Conservation (phyloP, 2,888 invertebrate genomes). For the Phalangium opilio region DNA sequence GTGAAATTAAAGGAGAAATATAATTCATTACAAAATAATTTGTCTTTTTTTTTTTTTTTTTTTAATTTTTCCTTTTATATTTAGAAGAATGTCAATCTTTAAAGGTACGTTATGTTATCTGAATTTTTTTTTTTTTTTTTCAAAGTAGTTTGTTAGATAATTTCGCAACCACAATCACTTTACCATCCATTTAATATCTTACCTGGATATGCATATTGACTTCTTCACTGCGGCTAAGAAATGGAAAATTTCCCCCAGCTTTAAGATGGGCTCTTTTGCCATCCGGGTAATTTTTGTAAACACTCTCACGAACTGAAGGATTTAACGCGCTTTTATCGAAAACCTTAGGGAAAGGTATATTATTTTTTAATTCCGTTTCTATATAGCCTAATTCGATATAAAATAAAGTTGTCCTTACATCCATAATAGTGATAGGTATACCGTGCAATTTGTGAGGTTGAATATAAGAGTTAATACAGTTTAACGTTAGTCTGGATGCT, state of each 20-base stretch:
- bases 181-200: too few relatives aligned
- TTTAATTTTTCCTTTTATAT: too few relatives aligned
- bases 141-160: too few relatives aligned
- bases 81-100: too few relatives aligned
- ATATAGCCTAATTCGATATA: not conserved
- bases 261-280: constrained; percentile 75
- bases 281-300: constrained; percentile 69
- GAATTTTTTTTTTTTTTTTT: too few relatives aligned
- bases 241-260: constrained; percentile 78
- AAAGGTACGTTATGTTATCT: too few relatives aligned
- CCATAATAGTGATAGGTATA: constrained; percentile 63
- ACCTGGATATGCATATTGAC: constrained; percentile 77
- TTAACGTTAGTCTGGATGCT: constrained; percentile 69
- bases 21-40: too few relatives aligned
- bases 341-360: constrained; percentile 32
- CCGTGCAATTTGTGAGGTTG: constrained; percentile 51
- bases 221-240: constrained; percentile 70
- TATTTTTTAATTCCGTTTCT: too few relatives aligned
- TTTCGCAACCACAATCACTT: too few relatives aligned
- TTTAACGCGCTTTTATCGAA: constrained; percentile 76
- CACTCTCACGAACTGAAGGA: constrained; percentile 53
- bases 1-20: too few relatives aligned
- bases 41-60: too few relatives aligned
- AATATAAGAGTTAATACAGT: constrained; percentile 63
- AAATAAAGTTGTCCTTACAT: constrained; percentile 38